phyloP scores from a whole-genome alignment of 2,888 invertebrate species.

The Epiblema foenella region DNA sequence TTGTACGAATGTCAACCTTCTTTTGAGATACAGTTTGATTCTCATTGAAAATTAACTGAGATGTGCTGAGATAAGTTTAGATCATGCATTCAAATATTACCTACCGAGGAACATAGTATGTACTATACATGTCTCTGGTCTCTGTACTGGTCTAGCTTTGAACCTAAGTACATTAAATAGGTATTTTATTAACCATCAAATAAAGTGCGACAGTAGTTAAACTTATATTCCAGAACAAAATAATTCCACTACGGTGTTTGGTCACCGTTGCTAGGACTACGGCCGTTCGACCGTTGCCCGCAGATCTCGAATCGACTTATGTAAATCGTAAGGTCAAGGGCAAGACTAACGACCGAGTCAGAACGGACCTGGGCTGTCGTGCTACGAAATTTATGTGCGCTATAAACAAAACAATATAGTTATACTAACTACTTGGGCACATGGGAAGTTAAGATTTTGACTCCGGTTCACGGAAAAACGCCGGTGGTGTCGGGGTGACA shows the following conservation, averaged over 20 bases:
- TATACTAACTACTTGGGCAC: background rate
- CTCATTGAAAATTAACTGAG: too few species aligned
- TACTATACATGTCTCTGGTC: too few species aligned
- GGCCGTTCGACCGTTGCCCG: slow-evolving; percentile 42
- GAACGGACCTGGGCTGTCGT: slow-evolving; percentile 22
- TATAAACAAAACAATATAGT: slow-evolving; percentile 20
- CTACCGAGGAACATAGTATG: too few species aligned
- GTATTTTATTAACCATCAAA: too few species aligned
- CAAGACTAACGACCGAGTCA: slow-evolving; percentile 55
- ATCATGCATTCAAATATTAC: too few species aligned
- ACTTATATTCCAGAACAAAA: slow-evolving; percentile 13
- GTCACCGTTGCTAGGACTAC: slow-evolving; percentile 50
- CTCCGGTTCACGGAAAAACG: slow-evolving; percentile 5
- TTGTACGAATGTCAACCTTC: background rate
- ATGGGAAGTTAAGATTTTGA: slow-evolving; percentile 9
- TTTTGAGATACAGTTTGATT: background rate
- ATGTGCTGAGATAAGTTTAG: background rate
- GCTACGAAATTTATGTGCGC: slow-evolving; percentile 24
- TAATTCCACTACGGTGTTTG: slow-evolving; percentile 51
- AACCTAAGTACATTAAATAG: too few species aligned
- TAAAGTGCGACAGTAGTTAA: too few species aligned
- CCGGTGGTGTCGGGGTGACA: background rate
- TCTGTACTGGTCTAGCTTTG: too few species aligned
- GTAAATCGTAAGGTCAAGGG: slow-evolving; percentile 48
- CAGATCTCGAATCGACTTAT: slow-evolving; percentile 48